Percentiles rank a stretch among this genome's conserved stretches.
phyloP scores from a whole-genome alignment of 2,797 vertebrate species.

The Hydrolagus colliei region DNA sequence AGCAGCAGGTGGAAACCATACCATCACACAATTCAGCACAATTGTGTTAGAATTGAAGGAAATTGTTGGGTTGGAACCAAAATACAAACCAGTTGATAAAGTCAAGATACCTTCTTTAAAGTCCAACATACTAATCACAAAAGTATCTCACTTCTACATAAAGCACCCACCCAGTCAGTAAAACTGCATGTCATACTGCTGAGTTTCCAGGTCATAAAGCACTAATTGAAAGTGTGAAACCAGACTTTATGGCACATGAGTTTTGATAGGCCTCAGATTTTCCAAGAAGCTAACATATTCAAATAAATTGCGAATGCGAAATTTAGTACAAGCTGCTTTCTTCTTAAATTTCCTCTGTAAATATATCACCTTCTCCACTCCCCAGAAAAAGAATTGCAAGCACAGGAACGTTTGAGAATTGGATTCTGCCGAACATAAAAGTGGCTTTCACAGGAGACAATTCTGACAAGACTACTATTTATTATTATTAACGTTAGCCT shows the following conservation, averaged over 20 bases:
- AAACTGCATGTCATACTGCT: no score
- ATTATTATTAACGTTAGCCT: slow-evolving; percentile 22
- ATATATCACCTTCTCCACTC: not conserved
- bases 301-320: not conserved
- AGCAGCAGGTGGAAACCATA: no score
- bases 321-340: slow-evolving; percentile 24
- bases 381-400: not conserved
- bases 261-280: not conserved
- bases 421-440: slow-evolving; percentile 7
- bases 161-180: no score
- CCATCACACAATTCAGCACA: no score
- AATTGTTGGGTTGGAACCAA: no score
- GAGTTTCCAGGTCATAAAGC: not conserved
- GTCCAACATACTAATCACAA: not conserved
- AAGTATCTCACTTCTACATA: not conserved
- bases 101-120: not conserved
- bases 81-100: no score
- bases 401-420: slow-evolving; percentile 11
- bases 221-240: not conserved
- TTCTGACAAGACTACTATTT: slow-evolving; percentile 18
- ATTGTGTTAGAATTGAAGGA: no score
- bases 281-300: not conserved
- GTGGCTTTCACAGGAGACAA: slow-evolving; percentile 4
- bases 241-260: no score
- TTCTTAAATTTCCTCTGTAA: not conserved